Evolutionary conservation across 2,888 invertebrate species (phyloP), one percentile per base, ranked within the genome.

Genomic region (Polydrusus cervinus): DNA sequence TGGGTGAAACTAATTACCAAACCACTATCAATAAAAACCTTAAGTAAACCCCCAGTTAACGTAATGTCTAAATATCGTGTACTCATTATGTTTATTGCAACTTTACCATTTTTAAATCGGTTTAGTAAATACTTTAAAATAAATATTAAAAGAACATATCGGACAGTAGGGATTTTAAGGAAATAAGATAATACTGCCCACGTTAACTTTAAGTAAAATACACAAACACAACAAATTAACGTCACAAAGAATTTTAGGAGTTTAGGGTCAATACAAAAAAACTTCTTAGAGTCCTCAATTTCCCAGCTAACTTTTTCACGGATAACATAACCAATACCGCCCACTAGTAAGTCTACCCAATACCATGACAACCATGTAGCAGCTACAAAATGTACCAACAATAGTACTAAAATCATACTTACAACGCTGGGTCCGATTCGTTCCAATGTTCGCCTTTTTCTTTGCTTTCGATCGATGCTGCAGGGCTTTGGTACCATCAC

Each of bases 401-500:
- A 18, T 6, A 66, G 11, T 47, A 57, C 43, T 45, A 25, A 68
- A 68, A 57, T 18, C 47, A 38, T 87, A 89, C 91, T 92, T 88
- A 92, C 92, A 88, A 91, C 90, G 82, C 89, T 90, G 49, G 89
- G 88, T 70, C 90, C 88, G 79, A 89, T 87, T 85, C 91, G 91
- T 80, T 92, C 92, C 16, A 89, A 88, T 78, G 91, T 92, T 73
- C 91, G 88, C 76, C 92, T 88, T 82, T 92, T 92, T 80, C 91
- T 82, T 10, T 84, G 82, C 74, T 86, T 87, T 62, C 84, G 81
- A 55, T 87, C 87, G 8, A 80, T 77, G 49, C 80, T 81, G 53
- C 77, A 76, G 6, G 79, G 62, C 61, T 78, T 79, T 6, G 80
- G 74, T 20, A 80, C 51, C 53, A 80, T 71, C n/a, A 80, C 80